Evolutionary conservation across 2,797 vertebrate genomes (phyloP).

Genomic region (Dromococcyx pavoninus): DNA sequence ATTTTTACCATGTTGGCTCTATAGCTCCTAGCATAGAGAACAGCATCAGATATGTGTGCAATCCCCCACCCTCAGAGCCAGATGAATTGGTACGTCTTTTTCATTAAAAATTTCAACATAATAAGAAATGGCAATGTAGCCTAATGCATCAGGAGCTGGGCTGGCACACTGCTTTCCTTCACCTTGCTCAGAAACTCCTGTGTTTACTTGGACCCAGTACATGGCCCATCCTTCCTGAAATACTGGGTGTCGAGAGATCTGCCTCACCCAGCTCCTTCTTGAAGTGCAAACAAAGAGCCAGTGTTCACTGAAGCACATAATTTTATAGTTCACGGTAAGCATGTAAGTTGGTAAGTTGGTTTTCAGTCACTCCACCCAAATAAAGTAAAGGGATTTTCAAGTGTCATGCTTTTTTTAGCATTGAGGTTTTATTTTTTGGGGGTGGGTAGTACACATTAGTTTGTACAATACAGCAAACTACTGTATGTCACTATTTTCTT

Average conservation of each 20-base stretch:
- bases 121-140: neutral
- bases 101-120: neutral
- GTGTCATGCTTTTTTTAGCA: neutral
- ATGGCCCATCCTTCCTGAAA: neutral
- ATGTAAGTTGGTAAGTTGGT: neutral
- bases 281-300: constrained; percentile 25
- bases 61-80: neutral
- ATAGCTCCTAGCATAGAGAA: neutral
- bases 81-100: neutral
- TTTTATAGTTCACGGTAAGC: neutral
- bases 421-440: neutral
- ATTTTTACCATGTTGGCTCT: neutral
- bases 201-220: neutral
- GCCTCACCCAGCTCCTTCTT: neutral
- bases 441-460: neutral
- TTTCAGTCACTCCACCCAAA: constrained; percentile 14
- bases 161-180: neutral
- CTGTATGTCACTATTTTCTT: neutral
- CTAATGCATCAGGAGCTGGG: neutral
- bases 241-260: neutral
- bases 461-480: neutral
- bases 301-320: constrained; percentile 14
- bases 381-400: neutral
- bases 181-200: neutral
- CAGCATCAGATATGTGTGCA: neutral